phyloP scores from a whole-genome alignment of 2,888 invertebrate species.

The Julus scanicus region DNA sequence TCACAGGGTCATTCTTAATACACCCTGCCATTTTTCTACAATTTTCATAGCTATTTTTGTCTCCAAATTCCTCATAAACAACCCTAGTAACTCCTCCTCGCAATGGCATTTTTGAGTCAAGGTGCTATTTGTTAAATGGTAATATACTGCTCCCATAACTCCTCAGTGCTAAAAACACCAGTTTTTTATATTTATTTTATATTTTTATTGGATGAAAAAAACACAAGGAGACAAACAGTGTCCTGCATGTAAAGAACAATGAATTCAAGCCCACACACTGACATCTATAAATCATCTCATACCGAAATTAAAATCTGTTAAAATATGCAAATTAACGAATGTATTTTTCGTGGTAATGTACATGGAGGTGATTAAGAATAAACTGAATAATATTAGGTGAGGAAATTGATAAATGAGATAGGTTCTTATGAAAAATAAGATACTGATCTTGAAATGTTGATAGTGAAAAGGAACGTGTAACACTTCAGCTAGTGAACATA shows the following conservation, averaged over 20 bases:
- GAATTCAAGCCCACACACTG: constrained; percentile 44
- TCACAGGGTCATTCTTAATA: constrained; percentile 26
- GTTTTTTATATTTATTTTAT: constrained; percentile 14
- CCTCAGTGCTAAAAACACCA: background rate
- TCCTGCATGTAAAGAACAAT: background rate
- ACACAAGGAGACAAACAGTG: background rate
- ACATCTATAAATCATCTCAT: constrained; percentile 41
- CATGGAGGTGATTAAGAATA: no score
- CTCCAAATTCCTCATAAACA: constrained; percentile 40
- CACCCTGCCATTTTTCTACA: background rate
- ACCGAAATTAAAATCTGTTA: constrained; percentile 54
- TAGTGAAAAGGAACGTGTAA: no score
- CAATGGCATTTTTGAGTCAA: constrained; percentile 21
- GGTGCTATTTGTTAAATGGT: constrained; percentile 50
- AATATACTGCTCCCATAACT: constrained; percentile 49
- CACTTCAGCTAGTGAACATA: no score
- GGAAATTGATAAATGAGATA: no score
- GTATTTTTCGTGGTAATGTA: no score
- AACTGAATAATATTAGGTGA: no score
- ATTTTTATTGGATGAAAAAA: background rate
- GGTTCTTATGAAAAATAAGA: no score
- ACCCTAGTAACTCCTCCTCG: background rate
- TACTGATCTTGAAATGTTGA: no score
- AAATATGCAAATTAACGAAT: constrained; percentile 43
- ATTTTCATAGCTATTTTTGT: background rate